phyloP scores from a whole-genome alignment of 2,797 vertebrate genomes.

The Apogon hyalosoma region DNA sequence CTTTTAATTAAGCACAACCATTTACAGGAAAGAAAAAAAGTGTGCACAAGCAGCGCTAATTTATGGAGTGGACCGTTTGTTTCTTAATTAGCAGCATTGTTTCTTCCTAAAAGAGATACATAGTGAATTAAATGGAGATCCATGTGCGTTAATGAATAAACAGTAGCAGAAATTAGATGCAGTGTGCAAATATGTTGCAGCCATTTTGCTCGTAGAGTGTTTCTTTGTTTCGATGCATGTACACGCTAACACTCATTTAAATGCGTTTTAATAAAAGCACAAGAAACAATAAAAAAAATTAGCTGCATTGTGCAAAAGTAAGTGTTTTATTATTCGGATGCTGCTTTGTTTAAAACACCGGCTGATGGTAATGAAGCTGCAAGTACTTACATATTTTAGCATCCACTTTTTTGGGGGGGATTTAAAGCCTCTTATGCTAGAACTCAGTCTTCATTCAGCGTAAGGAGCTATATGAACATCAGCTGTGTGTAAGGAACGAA shows the following conservation, averaged over 20 bases:
- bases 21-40: constrained; percentile 46
- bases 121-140: constrained; percentile 39
- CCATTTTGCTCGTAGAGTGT: constrained; percentile 9
- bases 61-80: constrained; percentile 64
- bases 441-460: not conserved
- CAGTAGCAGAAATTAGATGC: constrained; percentile 20
- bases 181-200: constrained; percentile 20
- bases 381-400: not conserved
- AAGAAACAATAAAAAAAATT: constrained; percentile 8
- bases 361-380: not conserved
- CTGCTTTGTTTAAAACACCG: not conserved
- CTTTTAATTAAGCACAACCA: constrained; percentile 71
- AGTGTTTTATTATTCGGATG: not conserved
- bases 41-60: constrained; percentile 58
- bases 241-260: constrained; percentile 5
- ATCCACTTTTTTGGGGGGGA: constrained; percentile 4
- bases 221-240: constrained; percentile 21
- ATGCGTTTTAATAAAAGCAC: constrained; percentile 1
- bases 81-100: constrained; percentile 66
- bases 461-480: no score
- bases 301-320: constrained; percentile 4
- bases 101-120: constrained; percentile 34
- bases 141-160: constrained; percentile 45
- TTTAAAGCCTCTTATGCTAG: constrained; percentile 7
- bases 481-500: no score